phyloP scores from a whole-genome alignment of 2,113 vertebrate genomes.

The Panurus biarmicus region DNA sequence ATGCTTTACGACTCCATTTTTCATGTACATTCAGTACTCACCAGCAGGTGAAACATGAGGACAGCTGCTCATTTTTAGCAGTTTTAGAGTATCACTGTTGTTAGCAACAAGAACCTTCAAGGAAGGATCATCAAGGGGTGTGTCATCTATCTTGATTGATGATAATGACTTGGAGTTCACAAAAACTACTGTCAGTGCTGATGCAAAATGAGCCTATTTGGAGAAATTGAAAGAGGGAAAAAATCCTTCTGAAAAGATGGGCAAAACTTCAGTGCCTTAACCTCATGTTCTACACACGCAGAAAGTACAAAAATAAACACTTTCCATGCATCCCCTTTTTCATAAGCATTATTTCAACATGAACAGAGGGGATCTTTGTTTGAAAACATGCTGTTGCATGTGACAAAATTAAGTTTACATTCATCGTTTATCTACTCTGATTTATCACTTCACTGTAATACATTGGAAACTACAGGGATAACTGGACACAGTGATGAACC shows the following conservation, averaged over 20 bases:
- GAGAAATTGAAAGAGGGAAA: background rate
- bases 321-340: background rate
- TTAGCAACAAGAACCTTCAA: slow-evolving; percentile 82
- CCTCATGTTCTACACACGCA: background rate
- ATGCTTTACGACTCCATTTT: background rate
- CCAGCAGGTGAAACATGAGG: slow-evolving; percentile 82
- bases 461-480: background rate
- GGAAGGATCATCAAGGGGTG: slow-evolving; percentile 80
- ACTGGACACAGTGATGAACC: background rate
- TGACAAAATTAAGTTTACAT: background rate
- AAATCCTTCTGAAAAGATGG: background rate
- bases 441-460: background rate
- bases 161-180: slow-evolving; percentile 82
- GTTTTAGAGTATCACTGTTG: slow-evolving; percentile 77
- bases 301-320: background rate
- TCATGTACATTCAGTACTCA: slow-evolving; percentile 32
- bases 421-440: background rate
- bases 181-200: slow-evolving; percentile 80
- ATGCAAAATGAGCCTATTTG: slow-evolving; percentile 77
- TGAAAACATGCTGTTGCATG: background rate
- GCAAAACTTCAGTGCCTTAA: background rate
- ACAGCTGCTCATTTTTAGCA: slow-evolving; percentile 84
- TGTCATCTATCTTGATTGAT: slow-evolving; percentile 81
- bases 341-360: background rate
- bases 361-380: background rate